Percentiles rank a stretch among this genome's conserved stretches.
Conservation (phyloP, 2,113 vertebrate genomes). For the Nesoenas mayeri region DNA sequence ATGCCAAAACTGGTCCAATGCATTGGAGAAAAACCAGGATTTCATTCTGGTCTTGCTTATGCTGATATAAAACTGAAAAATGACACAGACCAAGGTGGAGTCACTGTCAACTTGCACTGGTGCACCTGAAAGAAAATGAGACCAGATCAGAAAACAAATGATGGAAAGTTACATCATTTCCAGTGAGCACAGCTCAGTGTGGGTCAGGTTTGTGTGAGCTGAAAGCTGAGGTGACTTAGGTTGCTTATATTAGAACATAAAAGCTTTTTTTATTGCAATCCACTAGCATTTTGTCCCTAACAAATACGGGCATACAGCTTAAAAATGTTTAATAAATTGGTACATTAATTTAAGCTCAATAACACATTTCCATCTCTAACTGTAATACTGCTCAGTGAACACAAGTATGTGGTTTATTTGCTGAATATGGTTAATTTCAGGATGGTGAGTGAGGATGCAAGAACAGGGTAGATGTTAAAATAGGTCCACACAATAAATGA, state of each 20-base stretch:
- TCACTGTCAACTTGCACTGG: background rate
- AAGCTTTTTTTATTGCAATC: background rate
- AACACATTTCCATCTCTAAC: background rate
- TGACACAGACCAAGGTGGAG: background rate
- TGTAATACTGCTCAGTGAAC: background rate
- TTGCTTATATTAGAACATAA: rapidly evolving
- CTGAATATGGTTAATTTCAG: background rate
- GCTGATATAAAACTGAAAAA: background rate
- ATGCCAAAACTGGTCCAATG: background rate
- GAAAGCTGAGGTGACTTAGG: background rate
- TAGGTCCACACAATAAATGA: background rate
- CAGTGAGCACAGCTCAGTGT: rapidly evolving
- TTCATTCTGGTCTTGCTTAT: background rate
- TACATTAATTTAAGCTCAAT: constrained; percentile 28
- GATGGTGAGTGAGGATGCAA: background rate
- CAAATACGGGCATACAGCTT: background rate
- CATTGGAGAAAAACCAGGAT: rapidly evolving
- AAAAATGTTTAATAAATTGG: constrained; percentile 18
- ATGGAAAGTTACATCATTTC: background rate
- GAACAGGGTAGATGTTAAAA: background rate
- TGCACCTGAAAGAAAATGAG: background rate
- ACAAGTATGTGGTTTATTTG: background rate
- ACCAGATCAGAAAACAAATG: background rate
- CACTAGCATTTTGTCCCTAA: background rate
- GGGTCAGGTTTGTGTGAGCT: background rate